Conservation (phyloP, 2,888 invertebrate genomes). For the Stenodema calcarata region DNA sequence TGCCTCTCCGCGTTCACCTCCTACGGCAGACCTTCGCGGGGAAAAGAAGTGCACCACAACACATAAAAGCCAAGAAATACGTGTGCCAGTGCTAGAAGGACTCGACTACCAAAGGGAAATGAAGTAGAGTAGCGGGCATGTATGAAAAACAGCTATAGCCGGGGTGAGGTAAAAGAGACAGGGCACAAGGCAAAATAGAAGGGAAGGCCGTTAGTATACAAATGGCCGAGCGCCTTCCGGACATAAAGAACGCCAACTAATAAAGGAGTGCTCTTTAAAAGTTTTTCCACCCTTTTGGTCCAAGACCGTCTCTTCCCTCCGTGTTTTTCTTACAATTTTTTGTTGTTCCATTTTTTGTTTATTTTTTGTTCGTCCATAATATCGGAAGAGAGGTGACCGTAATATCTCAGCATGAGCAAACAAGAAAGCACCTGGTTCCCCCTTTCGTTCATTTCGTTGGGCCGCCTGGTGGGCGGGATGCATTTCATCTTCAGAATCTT, state of each 20-base stretch:
- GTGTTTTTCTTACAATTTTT: background rate
- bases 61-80: background rate
- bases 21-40: background rate
- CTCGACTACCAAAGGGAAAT: background rate
- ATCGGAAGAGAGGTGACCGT: slow-evolving; percentile 31
- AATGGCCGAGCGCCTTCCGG: slow-evolving; percentile 12
- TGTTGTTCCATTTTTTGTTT: background rate
- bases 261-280: slow-evolving; percentile 20
- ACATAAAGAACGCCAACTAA: slow-evolving; percentile 29
- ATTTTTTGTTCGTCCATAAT: background rate
- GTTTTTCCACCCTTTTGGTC: slow-evolving; percentile 11
- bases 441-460: background rate
- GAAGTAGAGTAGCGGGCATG: background rate
- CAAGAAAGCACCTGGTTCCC: slow-evolving; percentile 30
- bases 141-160: background rate
- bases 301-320: background rate
- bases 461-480: background rate
- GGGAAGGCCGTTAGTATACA: slow-evolving; percentile 19
- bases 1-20: background rate
- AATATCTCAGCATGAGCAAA: slow-evolving; percentile 32
- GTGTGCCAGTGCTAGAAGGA: background rate
- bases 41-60: background rate
- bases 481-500: background rate
- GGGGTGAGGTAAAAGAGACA: background rate
- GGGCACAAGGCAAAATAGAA: background rate